Percentiles rank a stretch among this genome's conserved stretches.
These are phyloP conservation scores for Percina caprodes DNA, from an alignment of 2,113 vertebrate species.

Conservation along the genomic window DNA sequence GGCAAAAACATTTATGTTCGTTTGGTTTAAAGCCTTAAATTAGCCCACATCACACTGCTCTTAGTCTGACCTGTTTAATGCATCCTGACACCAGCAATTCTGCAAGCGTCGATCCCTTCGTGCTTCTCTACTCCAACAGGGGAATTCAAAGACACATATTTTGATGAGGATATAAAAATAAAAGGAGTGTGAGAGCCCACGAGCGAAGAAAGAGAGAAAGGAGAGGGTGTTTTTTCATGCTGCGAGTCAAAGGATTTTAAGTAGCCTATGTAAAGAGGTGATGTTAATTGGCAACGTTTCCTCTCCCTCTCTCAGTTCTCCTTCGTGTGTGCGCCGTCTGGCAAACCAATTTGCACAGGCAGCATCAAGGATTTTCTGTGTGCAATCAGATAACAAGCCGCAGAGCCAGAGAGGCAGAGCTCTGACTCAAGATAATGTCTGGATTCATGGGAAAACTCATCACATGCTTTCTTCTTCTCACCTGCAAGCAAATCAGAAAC, in stretches of 20 bases:
- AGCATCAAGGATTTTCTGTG: constrained; percentile 58
- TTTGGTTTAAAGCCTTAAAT: constrained; percentile 71
- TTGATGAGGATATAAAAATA: constrained; percentile 54
- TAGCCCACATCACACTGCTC: constrained; percentile 58
- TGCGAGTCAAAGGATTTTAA: constrained; percentile 61
- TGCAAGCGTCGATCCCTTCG: constrained; percentile 52
- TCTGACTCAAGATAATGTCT: constrained; percentile 55
- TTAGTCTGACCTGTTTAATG: constrained; percentile 68
- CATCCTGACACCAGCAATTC: constrained; percentile 68
- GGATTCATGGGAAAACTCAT: constrained; percentile 59
- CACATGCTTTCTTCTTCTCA: constrained; percentile 54
- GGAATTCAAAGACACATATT: constrained; percentile 66
- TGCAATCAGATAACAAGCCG: constrained; percentile 65
- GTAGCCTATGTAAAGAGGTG: constrained; percentile 57
- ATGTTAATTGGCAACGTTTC: constrained; percentile 68
- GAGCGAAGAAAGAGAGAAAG: constrained; percentile 26
- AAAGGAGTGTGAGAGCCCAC: constrained; percentile 39
- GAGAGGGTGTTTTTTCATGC: constrained; percentile 16
- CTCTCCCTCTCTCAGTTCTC: constrained; percentile 22
- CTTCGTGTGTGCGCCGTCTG: constrained; percentile 32
- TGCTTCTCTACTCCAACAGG: constrained; percentile 30
- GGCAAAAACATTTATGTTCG: constrained; percentile 77
- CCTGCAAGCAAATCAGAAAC: constrained; percentile 62
- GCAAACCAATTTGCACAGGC: constrained; percentile 64
- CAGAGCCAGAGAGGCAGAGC: constrained; percentile 50